Conservation (phyloP, 2,888 invertebrate species). For the Drosophila infuscata region DNA sequence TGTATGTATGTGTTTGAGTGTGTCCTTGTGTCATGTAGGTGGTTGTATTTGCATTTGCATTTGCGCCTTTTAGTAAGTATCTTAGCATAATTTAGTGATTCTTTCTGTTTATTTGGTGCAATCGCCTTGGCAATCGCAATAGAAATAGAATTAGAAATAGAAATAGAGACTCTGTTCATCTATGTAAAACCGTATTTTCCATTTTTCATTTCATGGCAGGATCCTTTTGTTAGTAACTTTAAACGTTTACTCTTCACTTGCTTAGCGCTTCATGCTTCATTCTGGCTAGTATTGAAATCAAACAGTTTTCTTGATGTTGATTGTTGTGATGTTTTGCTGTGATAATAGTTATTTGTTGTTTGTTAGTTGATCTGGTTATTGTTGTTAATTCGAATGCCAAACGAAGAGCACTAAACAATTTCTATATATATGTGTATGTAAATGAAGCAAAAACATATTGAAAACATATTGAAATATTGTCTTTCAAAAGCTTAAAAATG, state of each 20-base stretch:
- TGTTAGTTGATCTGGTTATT: slow-evolving; percentile 1
- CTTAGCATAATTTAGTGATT: slow-evolving; percentile 48
- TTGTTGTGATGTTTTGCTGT: slow-evolving; percentile 15
- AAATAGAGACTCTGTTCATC: slow-evolving; percentile 35
- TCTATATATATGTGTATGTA: slow-evolving; percentile 21
- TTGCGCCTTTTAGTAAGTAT: slow-evolving; percentile 27
- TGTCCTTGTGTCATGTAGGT: slow-evolving; percentile 41
- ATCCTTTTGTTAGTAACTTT: slow-evolving; percentile 81
- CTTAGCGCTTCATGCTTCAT: slow-evolving; percentile 46
- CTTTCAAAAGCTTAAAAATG: slow-evolving; percentile 85
- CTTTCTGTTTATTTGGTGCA: slow-evolving; percentile 12
- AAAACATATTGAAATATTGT: slow-evolving; percentile 84
- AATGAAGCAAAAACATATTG: slow-evolving; percentile 60
- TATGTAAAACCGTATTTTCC: slow-evolving; percentile 76
- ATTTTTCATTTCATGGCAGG: slow-evolving; percentile 76
- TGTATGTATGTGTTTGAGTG: not conserved
- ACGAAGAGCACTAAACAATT: slow-evolving; percentile 51
- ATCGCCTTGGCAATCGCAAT: slow-evolving; percentile 25
- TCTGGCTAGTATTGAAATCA: slow-evolving; percentile 38
- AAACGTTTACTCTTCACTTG: slow-evolving; percentile 62
- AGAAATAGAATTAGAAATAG: slow-evolving; percentile 24
- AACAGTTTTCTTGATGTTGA: slow-evolving; percentile 11
- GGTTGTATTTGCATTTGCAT: slow-evolving; percentile 23
- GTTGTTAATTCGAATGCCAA: slow-evolving; percentile 44
- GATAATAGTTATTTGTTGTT: slow-evolving; percentile 15